These are phyloP conservation scores for Illadopsis cleaveri DNA, from an alignment of 2,113 vertebrate genomes.

Conservation along the genomic window DNA sequence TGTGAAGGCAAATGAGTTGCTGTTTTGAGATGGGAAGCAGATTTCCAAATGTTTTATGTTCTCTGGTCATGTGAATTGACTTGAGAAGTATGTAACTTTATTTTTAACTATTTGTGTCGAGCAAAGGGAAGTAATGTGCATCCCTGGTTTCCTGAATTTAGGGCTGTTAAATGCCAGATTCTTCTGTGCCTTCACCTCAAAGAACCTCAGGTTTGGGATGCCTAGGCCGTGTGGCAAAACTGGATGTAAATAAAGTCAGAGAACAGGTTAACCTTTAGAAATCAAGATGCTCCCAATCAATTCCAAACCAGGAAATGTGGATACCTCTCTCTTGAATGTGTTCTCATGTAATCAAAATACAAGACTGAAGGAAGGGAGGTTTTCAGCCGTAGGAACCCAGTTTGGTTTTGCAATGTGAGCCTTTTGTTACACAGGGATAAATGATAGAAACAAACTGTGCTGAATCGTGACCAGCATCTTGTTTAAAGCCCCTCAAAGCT, in stretches of 20 bases:
- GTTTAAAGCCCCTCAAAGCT: neutral
- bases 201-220: neutral
- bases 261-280: neutral
- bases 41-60: neutral
- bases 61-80: neutral
- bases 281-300: neutral
- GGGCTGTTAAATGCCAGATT: neutral
- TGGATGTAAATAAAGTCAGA: neutral
- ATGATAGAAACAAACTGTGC: neutral
- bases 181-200: neutral
- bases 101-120: neutral
- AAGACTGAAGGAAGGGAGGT: neutral
- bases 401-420: neutral
- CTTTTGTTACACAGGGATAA: neutral
- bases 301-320: neutral
- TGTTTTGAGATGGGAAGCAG: neutral
- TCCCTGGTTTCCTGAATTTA: neutral
- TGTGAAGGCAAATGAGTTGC: neutral
- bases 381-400: neutral
- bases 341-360: neutral
- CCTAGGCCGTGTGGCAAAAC: neutral
- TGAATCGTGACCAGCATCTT: neutral
- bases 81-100: neutral
- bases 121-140: neutral
- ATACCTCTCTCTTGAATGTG: neutral